Evolutionary conservation across 2,888 invertebrate genomes (phyloP).

Genomic region (Platycheirus albimanus): DNA sequence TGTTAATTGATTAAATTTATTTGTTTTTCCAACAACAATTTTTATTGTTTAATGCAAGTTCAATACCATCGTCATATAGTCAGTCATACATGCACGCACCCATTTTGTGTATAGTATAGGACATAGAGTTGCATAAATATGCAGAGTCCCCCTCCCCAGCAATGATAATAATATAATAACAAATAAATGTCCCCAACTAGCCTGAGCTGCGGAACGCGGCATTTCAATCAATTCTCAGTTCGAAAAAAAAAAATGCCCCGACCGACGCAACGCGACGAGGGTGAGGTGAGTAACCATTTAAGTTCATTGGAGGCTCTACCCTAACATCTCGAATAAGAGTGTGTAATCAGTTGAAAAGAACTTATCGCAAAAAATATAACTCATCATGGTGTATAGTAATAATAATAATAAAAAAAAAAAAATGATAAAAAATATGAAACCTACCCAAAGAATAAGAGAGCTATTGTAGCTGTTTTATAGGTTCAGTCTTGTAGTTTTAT

Average conservation of each 20-base stretch:
- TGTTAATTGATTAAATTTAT: constrained; percentile 19
- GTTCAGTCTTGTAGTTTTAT: constrained; percentile 44
- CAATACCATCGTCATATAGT: constrained; percentile 16
- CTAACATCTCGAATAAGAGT: constrained; percentile 34
- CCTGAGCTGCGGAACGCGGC: neutral
- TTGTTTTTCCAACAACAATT: neutral
- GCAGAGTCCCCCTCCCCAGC: neutral
- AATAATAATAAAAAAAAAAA: neutral
- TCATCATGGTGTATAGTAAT: neutral
- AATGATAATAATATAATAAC: constrained; percentile 21
- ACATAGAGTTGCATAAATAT: constrained; percentile 2
- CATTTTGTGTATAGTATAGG: neutral
- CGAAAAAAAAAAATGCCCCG: too few relatives aligned
- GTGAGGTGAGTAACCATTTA: constrained; percentile 42
- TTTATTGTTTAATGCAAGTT: constrained; percentile 47
- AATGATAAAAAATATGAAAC: constrained; percentile 10
- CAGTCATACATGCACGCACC: constrained; percentile 4
- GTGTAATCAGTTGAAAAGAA: constrained; percentile 45
- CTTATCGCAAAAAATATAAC: constrained; percentile 46
- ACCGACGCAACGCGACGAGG: constrained; percentile 4
- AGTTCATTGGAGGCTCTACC: constrained; percentile 28
- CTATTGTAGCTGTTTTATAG: constrained; percentile 23
- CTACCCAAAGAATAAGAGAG: constrained; percentile 18
- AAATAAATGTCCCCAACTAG: constrained; percentile 4
- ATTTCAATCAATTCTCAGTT: constrained; percentile 18